These are phyloP conservation scores for Leucania comma DNA, from an alignment of 2,888 invertebrate species.

Conservation along the genomic window DNA sequence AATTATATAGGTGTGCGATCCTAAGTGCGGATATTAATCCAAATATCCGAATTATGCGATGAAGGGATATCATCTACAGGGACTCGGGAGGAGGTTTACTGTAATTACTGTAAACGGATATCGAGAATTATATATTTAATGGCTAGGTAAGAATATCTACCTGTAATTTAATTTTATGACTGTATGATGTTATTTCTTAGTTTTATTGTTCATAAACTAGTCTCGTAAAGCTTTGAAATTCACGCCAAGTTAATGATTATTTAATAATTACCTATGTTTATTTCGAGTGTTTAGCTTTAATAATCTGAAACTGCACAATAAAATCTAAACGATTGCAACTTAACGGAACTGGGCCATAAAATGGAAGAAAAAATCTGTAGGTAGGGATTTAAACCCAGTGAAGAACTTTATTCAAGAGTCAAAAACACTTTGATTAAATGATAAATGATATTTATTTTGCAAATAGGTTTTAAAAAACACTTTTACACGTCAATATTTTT, in stretches of 20 bases:
- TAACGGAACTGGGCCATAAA: neutral
- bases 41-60: conserved; percentile 35
- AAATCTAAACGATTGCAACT: neutral
- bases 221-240: conserved; percentile 18
- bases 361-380: neutral
- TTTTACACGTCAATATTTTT: too few relatives aligned
- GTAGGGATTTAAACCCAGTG: too few relatives aligned
- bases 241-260: conserved; percentile 11
- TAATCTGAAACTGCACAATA: conserved; percentile 5
- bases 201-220: conserved; percentile 21
- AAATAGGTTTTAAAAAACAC: too few relatives aligned
- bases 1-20: conserved; percentile 72
- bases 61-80: conserved; percentile 58
- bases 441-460: too few relatives aligned
- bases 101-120: conserved; percentile 55
- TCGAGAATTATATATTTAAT: conserved; percentile 25
- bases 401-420: neutral
- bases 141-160: neutral
- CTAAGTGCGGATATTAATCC: conserved; percentile 73
- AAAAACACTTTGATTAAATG: neutral
- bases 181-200: conserved; percentile 16
- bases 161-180: conserved; percentile 28
- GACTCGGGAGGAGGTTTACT: too few relatives aligned
- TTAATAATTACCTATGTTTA: neutral
- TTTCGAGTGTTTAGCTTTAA: conserved; percentile 4